A percentile compares a stretch with the other conserved stretches of the same genome.
Evolutionary conservation across 2,113 vertebrate species (phyloP).

Genomic region (Archocentrus centrarchus): DNA sequence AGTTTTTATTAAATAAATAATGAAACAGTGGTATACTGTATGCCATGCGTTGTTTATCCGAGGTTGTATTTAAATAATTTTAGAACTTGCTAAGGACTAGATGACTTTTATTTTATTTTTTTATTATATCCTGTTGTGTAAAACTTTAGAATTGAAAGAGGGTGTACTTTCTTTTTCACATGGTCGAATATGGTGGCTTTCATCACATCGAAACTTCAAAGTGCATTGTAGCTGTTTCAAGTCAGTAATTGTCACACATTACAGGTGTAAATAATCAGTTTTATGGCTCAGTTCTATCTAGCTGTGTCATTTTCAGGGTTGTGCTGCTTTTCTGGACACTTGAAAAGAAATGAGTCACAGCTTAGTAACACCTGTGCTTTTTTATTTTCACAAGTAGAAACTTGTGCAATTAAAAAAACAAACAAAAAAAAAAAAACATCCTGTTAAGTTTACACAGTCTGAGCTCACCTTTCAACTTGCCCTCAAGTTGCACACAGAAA

Average conservation of each 20-base stretch:
- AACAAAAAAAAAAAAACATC: neutral
- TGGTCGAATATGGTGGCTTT: neutral
- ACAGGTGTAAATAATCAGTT: neutral
- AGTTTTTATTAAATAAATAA: too few relatives aligned
- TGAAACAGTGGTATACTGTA: neutral
- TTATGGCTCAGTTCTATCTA: neutral
- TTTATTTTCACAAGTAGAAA: neutral
- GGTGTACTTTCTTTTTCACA: neutral
- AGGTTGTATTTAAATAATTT: neutral
- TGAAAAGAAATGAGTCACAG: neutral
- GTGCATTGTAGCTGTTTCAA: neutral
- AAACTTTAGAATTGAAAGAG: neutral
- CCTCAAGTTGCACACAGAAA: neutral
- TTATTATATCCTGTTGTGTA: neutral
- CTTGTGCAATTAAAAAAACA: slow-evolving; percentile 3
- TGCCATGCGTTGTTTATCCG: neutral
- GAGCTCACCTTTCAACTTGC: neutral
- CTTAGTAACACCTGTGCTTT: neutral
- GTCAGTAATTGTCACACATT: neutral
- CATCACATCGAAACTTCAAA: neutral
- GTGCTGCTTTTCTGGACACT: neutral
- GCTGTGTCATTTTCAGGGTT: neutral
- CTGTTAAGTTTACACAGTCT: neutral
- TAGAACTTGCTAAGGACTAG: neutral
- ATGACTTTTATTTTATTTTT: neutral